phyloP scores from a whole-genome alignment of 2,888 invertebrate genomes.

The Arrhopalites spinosus region DNA sequence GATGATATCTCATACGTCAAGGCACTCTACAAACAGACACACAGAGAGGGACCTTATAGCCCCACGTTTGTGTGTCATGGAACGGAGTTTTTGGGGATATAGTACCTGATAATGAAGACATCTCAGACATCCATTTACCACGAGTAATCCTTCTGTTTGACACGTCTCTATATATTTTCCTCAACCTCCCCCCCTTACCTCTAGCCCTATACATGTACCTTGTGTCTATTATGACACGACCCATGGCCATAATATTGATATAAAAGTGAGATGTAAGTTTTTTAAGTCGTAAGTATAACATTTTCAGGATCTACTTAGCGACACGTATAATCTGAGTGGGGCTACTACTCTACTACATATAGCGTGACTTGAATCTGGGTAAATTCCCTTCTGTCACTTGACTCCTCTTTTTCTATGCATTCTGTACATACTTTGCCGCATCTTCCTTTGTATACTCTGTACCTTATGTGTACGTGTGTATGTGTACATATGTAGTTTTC shows the following conservation, averaged over 20 bases:
- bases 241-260: too few species aligned
- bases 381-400: background rate
- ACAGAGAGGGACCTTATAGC: too few species aligned
- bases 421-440: background rate
- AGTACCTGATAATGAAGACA: slow-evolving; percentile 26
- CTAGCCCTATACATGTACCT: background rate
- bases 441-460: background rate
- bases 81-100: too few species aligned
- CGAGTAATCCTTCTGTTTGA: background rate
- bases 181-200: background rate
- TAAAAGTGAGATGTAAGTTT: too few species aligned
- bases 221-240: background rate
- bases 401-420: background rate
- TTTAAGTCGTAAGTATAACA: too few species aligned
- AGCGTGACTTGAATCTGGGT: background rate
- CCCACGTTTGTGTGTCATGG: too few species aligned
- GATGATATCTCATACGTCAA: slow-evolving; percentile 9
- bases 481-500: background rate
- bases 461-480: background rate
- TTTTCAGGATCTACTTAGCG: too few species aligned
- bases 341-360: too few species aligned
- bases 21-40: background rate
- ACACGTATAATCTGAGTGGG: too few species aligned
- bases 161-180: slow-evolving; percentile 4
- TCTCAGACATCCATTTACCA: background rate